Base-by-base conservation (phyloP, 2,113 vertebrate species). In the Daboia siamensis region DNA sequence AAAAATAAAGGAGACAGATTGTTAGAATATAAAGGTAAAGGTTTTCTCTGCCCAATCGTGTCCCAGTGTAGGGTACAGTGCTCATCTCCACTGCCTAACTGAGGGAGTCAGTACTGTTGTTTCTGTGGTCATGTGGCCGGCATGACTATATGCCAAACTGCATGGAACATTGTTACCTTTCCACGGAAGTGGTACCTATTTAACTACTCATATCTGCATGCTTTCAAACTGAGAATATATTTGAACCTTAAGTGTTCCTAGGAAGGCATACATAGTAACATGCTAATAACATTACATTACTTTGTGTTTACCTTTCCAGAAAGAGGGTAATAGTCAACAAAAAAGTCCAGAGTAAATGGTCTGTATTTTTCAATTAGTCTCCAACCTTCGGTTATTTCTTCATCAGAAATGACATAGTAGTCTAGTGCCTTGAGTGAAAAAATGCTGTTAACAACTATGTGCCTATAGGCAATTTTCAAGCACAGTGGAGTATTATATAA, bases 401-500 rank as follows among this genome's bases (percentile, higher is more conserved):
- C 97, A 94, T 97, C 98, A 88, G 98, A 97, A 95, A 98, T 95
- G 21, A 98, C 95, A 91, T 94, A 94, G 80, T 95, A 93, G 93
- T 97, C 97, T 92, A 97, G 17, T 1, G 97, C 96, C 94, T 97
- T 97, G 29, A 98, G 97, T 90, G 97, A 94, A 96, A 95, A 96
- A 92, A 98, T 95, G 86, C 93, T 96, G 69, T 97, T 97, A 90
- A 98, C 96, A 46, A 97, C 93, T 86, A 93, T 88, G 89, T 96
- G 97, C 87, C 98, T 95, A 90, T 97, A 97, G 90, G 95, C 97
- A 87, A 90, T 96, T 91, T 95, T 97, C 85, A 98, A 95, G 90
- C 98, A 98, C 61, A 98, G 95, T 9, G 97, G 97, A 33, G 97
- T 98, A 93, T 97, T 96, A 59, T 95, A 97, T 92, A 97, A 91